Conservation (phyloP, 2,888 invertebrate species). For the Ferdinandea cuprea region DNA sequence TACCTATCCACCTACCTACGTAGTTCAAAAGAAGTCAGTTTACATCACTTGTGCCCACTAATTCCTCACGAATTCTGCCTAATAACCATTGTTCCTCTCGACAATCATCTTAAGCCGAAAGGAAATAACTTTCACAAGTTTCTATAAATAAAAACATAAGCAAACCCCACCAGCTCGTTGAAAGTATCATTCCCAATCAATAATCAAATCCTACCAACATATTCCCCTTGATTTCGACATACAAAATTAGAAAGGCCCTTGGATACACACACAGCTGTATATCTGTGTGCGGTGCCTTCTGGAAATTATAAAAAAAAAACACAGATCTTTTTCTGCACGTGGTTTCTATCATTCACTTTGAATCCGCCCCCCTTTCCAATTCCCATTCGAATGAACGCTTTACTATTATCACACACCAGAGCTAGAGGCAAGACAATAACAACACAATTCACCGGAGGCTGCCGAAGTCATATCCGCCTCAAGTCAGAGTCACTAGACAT, state of each 20-base stretch:
- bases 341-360: no score
- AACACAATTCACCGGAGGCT: slow-evolving; percentile 54
- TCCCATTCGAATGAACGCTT: slow-evolving; percentile 28
- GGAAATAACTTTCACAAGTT: slow-evolving; percentile 17
- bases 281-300: neutral
- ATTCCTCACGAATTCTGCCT: slow-evolving; percentile 3
- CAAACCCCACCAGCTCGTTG: neutral
- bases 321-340: slow-evolving; percentile 1
- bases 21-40: no score
- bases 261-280: slow-evolving; percentile 6
- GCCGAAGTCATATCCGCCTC: slow-evolving; percentile 67
- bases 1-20: no score
- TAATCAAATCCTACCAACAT: slow-evolving; percentile 1
- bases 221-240: neutral
- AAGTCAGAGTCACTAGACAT: slow-evolving; percentile 58
- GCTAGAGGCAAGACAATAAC: slow-evolving; percentile 39
- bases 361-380: slow-evolving; percentile 9
- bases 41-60: no score
- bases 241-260: slow-evolving; percentile 28
- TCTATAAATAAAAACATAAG: neutral
- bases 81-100: neutral
- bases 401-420: slow-evolving; percentile 1
- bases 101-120: neutral
- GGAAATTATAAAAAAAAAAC: neutral
- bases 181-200: slow-evolving; percentile 21